Percentiles rank a stretch among this genome's conserved stretches.
phyloP scores from a whole-genome alignment of 2,113 vertebrate genomes.

The Notarius quadriscutis region DNA sequence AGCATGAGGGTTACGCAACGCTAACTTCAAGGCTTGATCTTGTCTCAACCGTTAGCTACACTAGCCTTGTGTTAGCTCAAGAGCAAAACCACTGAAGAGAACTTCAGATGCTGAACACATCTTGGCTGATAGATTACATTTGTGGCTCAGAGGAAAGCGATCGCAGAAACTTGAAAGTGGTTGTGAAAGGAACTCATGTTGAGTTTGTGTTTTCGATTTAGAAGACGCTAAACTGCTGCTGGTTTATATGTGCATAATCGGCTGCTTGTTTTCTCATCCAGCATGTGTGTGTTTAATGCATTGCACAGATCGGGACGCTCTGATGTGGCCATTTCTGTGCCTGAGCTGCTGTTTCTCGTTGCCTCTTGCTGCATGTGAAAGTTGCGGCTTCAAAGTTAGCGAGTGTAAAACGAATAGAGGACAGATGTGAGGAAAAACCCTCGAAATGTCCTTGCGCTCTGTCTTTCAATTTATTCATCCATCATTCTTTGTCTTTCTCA shows the following conservation, averaged over 20 bases:
- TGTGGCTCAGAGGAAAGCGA: not conserved
- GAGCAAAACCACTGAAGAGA: not conserved
- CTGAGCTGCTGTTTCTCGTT: not conserved
- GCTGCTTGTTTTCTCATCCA: not conserved
- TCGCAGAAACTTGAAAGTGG: not conserved
- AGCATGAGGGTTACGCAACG: not conserved
- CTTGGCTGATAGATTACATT: not conserved
- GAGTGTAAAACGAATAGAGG: not conserved
- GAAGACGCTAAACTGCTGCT: not conserved
- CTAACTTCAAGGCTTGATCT: not conserved
- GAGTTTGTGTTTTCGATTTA: not conserved
- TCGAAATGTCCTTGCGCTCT: not conserved
- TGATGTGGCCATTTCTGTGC: not conserved
- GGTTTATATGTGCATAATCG: not conserved
- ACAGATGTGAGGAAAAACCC: constrained; percentile 32
- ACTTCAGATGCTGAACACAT: not conserved
- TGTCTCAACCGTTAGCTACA: not conserved
- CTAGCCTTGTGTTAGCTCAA: not conserved
- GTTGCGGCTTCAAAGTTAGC: constrained; percentile 35
- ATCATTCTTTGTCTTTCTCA: not conserved
- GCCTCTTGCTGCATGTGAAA: constrained; percentile 16
- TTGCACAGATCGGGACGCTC: not conserved
- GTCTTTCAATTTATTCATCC: not conserved
- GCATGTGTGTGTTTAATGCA: constrained; percentile 9
- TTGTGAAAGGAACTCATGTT: not conserved